Base-by-base conservation (phyloP, 2,888 invertebrate species). In the Pammene aurita region DNA sequence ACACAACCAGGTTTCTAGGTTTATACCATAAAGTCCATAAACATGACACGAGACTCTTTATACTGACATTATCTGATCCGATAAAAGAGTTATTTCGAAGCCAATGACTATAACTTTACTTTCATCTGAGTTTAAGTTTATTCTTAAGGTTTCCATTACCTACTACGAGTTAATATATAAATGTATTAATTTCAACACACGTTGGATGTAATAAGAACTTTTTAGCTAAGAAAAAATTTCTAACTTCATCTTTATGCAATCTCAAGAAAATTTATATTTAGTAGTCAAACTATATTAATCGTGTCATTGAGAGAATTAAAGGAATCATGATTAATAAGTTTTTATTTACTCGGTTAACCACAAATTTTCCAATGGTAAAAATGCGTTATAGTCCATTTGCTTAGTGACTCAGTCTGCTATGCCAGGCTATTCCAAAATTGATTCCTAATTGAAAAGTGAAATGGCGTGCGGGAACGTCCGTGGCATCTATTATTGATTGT, bases 401-500 rank as follows among this genome's bases (percentile, higher is more conserved):
- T 13, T 7, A 5, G 54, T 54, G 34, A 54, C 34, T n/a, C n/a
- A 10, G 34, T 4, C 54, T 18, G 34, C n/a, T n/a, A 13, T 16
- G 34, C n/a, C 58, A n/a, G 44, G 4, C 42, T 41, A 14, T 57
- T 63, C 48, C 35, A 44, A 57, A 68, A 52, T 63, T 16, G 26
- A 52, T 58, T 46, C 67, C 50, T 35, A 57, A 34, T 63, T 52
- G 46, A 52, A 64, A 64, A 64, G 44, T 44, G 71, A 67, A 60
- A 67, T 65, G 70, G 74, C 72, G 76, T 73, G 73, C 75, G 72
- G 75, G 67, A 66, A 70, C 74, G 73, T 72, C 73, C 73, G 67
- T 71, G 75, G 81, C 79, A 80, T 87, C 80, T 80, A 85, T 83
- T 90, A 92, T 92, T 84, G 92, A 92, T 91, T 87, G 83, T 84